These are phyloP conservation scores for Chrysotoxum bicinctum DNA, from an alignment of 2,888 invertebrate genomes.

Conservation along the genomic window DNA sequence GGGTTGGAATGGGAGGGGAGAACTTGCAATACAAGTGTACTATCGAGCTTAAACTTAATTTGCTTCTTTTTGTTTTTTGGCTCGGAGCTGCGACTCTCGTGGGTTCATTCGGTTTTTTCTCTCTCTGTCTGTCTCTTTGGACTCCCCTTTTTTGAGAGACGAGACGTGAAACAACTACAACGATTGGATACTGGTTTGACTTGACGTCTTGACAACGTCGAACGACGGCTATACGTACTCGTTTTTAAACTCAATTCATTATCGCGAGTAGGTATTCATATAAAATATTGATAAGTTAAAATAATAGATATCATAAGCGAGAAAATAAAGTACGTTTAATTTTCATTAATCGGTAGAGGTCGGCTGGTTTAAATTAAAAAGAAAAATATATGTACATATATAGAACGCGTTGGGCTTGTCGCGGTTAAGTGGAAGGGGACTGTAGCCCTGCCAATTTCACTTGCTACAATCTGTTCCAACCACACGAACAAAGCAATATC, in stretches of 20 bases:
- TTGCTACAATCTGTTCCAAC: constrained; percentile 49
- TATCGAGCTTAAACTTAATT: constrained; percentile 22
- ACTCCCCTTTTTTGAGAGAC: neutral
- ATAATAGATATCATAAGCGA: constrained; percentile 26
- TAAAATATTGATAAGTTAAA: constrained; percentile 14
- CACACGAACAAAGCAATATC: constrained; percentile 49
- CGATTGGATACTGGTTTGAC: constrained; percentile 53
- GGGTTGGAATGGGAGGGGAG: neutral
- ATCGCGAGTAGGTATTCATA: constrained; percentile 34
- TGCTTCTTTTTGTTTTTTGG: constrained; percentile 1
- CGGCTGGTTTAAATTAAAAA: neutral
- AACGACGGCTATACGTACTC: constrained; percentile 40
- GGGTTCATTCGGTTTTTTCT: neutral
- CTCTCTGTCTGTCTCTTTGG: neutral
- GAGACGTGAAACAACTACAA: constrained; percentile 8
- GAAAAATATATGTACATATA: constrained; percentile 7
- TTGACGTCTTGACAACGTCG: constrained; percentile 30
- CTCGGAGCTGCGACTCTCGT: constrained; percentile 2
- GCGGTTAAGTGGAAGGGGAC: neutral
- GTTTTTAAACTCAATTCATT: constrained; percentile 42
- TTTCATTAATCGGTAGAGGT: constrained; percentile 20
- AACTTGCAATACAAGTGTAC: constrained; percentile 17
- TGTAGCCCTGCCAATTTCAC: constrained; percentile 54
- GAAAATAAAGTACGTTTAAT: constrained; percentile 46
- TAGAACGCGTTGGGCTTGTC: neutral